Conservation (phyloP, 2,888 invertebrate species). For the Arenicola marina region DNA sequence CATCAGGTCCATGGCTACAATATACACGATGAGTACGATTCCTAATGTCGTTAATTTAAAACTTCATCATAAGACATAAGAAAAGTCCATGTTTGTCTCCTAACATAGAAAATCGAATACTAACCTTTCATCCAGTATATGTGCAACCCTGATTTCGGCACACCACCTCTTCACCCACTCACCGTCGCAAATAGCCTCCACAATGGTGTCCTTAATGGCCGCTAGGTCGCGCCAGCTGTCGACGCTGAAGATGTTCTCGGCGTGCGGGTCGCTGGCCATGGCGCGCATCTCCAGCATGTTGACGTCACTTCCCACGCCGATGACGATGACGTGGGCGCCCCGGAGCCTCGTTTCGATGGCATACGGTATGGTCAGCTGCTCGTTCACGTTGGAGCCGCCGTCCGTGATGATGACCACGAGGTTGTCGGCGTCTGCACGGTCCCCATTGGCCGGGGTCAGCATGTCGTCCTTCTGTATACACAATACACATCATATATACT, state of each 20-base stretch:
- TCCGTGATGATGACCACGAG: constrained; percentile 10
- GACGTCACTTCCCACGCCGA: constrained; percentile 14
- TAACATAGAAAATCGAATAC: neutral
- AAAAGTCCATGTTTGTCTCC: too few species aligned
- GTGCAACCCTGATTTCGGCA: constrained; percentile 4
- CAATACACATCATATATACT: too few species aligned
- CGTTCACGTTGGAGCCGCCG: neutral
- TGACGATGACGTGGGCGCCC: constrained; percentile 21
- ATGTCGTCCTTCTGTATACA: constrained; percentile 32
- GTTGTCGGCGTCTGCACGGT: constrained; percentile 2
- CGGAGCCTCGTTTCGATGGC: constrained; percentile 29
- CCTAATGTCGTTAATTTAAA: too few species aligned
- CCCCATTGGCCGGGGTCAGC: constrained; percentile 9
- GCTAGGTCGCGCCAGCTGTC: constrained; percentile 8
- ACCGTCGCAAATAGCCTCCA: constrained; percentile 15
- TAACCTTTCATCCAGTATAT: neutral
- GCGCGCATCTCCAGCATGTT: constrained; percentile 20
- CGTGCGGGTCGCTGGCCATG: constrained; percentile 22
- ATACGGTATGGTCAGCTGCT: constrained; percentile 41
- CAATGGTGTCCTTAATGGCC: constrained; percentile 10
- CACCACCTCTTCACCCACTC: constrained; percentile 11
- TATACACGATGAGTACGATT: neutral
- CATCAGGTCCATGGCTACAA: too few species aligned
- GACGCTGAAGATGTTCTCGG: constrained; percentile 24
- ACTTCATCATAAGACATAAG: too few species aligned